Percentiles rank a stretch among this genome's conserved stretches.
phyloP scores from a whole-genome alignment of 23 tunicate genomes.

The Halocynthia roretzi region DNA sequence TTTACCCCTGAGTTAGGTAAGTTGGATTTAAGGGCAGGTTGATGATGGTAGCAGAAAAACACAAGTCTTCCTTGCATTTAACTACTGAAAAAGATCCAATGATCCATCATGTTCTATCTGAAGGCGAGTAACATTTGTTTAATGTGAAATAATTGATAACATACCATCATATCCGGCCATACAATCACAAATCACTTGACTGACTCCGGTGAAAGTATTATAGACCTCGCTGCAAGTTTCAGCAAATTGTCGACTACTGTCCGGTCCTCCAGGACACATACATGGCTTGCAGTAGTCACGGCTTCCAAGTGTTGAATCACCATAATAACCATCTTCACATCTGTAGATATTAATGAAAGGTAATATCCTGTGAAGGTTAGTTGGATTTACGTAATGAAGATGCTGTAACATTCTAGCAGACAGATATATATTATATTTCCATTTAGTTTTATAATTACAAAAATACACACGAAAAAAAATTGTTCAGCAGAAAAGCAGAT shows the following conservation, averaged over 20 bases:
- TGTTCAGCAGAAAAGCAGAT: no score
- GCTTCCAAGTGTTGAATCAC: constrained; percentile 78
- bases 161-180: constrained; percentile 68
- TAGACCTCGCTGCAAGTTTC: constrained; percentile 53
- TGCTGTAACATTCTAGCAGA: not conserved
- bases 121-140: no score
- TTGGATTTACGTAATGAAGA: not conserved
- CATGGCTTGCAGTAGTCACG: constrained; percentile 89
- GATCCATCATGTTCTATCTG: no score
- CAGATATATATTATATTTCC: not conserved
- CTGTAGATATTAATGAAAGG: constrained; percentile 24
- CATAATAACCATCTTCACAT: constrained; percentile 86
- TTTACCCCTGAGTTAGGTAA: no score
- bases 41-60: no score
- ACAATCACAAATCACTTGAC: constrained; percentile 71
- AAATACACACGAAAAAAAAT: no score
- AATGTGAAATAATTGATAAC: not conserved
- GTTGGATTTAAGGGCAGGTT: no score
- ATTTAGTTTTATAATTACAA: not conserved
- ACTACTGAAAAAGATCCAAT: no score
- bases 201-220: constrained; percentile 34
- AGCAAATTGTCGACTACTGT: constrained; percentile 69
- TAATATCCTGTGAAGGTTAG: not conserved
- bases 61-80: no score
- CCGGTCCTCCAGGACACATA: constrained; percentile 96